Percentiles rank a stretch among this genome's conserved stretches.
Evolutionary conservation across 2,113 vertebrate genomes (phyloP).

Genomic region (Amia ocellicauda): DNA sequence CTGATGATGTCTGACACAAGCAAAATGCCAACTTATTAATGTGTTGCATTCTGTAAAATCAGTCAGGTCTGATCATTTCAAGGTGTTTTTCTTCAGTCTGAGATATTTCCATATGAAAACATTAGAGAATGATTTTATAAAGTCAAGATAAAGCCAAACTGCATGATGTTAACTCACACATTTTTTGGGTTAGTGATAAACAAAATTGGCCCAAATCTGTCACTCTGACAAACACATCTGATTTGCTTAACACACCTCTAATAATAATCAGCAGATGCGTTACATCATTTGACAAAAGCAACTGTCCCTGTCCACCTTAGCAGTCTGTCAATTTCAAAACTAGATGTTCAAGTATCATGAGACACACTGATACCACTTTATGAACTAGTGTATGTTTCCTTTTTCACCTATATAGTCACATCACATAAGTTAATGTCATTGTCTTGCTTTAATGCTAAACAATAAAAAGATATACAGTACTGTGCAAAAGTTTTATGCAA

Average conservation of each 20-base stretch:
- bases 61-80: neutral
- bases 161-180: neutral
- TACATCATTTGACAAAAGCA: too few relatives aligned
- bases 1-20: neutral
- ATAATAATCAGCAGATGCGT: neutral
- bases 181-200: neutral
- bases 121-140: neutral
- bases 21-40: neutral
- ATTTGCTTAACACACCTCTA: neutral
- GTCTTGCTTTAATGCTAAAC: too few relatives aligned
- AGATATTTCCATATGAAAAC: neutral
- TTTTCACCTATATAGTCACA: too few relatives aligned
- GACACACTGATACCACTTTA: too few relatives aligned
- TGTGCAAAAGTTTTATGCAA: too few relatives aligned
- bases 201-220: neutral
- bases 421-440: too few relatives aligned
- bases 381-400: too few relatives aligned
- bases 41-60: neutral
- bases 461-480: too few relatives aligned
- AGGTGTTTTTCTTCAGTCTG: neutral
- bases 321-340: too few relatives aligned
- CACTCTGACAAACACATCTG: neutral
- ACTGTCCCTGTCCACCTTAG: too few relatives aligned
- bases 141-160: neutral
- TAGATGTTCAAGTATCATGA: too few relatives aligned